These are phyloP conservation scores for Girardia tigrina DNA, from an alignment of 2,888 invertebrate species.

Conservation along the genomic window DNA sequence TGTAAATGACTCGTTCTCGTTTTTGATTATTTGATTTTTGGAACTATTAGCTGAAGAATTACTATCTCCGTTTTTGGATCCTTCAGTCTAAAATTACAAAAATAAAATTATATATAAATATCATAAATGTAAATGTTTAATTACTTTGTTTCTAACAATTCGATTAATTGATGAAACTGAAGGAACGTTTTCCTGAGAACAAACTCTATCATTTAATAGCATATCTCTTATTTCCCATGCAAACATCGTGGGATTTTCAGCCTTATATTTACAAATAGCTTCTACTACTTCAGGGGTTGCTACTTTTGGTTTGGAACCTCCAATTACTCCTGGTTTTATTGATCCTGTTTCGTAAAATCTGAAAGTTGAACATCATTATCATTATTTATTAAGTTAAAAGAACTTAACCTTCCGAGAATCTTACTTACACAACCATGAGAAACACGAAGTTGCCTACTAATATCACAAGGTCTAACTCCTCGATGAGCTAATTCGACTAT, in stretches of 20 bases:
- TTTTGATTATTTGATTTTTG: not conserved
- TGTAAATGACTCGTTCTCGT: not conserved
- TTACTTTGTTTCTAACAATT: slow-evolving; percentile 52
- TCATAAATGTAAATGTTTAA: not conserved
- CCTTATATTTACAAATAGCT: slow-evolving; percentile 91
- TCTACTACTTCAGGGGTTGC: slow-evolving; percentile 96
- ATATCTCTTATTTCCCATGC: slow-evolving; percentile 98
- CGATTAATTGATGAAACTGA: slow-evolving; percentile 94
- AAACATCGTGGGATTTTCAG: slow-evolving; percentile 98
- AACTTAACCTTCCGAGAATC: slow-evolving; percentile 56
- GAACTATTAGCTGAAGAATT: not conserved
- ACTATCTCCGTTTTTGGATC: not conserved
- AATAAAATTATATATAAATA: not conserved
- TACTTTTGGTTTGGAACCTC: slow-evolving; percentile 96
- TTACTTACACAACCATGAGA: slow-evolving; percentile 95
- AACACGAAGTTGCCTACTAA: slow-evolving; percentile 82
- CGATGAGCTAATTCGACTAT: slow-evolving; percentile 91
- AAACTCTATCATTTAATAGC: slow-evolving; percentile 85
- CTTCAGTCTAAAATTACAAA: not conserved
- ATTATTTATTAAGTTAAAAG: not conserved
- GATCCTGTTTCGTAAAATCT: slow-evolving; percentile 99
- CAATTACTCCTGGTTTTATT: slow-evolving; percentile 95
- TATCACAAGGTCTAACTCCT: slow-evolving; percentile 83
- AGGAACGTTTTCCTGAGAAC: slow-evolving; percentile 94
- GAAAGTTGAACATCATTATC: slow-evolving; percentile 26